Base-by-base conservation (phyloP, 1,140 invertebrate species). In the Zaprionus ghesquierei region DNA sequence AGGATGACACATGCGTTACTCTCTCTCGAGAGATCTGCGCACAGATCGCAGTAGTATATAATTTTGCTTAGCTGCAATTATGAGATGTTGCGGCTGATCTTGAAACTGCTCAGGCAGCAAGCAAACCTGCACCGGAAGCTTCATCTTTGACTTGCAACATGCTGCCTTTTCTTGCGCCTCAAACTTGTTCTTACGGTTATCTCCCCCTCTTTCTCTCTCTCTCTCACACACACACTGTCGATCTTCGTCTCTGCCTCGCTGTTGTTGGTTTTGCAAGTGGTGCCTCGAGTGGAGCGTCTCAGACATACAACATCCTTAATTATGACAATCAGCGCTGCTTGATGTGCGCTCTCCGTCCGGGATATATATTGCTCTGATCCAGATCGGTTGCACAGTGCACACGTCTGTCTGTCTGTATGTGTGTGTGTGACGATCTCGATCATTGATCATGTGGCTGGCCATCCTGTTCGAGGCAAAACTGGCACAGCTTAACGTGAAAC, bases 31-130 rank as follows among this genome's bases (percentile, higher is more conserved):
- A 80, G 49, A 73, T 81, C 64, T 63, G 51, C 41, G 22, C 63
- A 54, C 63, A 44, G 65, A 53, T 61, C 35, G n/a, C 38, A 35
- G 71, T 68, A 54, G 66, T 77, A 81, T 87, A 82, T 89, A 87
- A 89, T 89, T 87, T 89, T 71, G 84, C 82, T 87, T 77, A 89
- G 84, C 84, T 87, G 82, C 82, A 87, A 87, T 87, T 87, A 87
- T 87, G 79, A 79, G 84, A 86, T 86, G 79, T 79, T 63, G 49
- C 68, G 69, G 84, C 84, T 87, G 84, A 87, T 87, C 84, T 87
- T 79, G 69, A 66, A 63, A 68, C 71, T 66, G 61, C 68, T 33
- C 63, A 46, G 54, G 44, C 56, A 62, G 35, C 38, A 75, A 62
- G 35, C 38, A 75, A 75, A 82, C 82, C 74, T 77, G 75, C 77